Evolutionary conservation across 2,888 invertebrate genomes (phyloP).

Genomic region (Hoplodrina blanda): DNA sequence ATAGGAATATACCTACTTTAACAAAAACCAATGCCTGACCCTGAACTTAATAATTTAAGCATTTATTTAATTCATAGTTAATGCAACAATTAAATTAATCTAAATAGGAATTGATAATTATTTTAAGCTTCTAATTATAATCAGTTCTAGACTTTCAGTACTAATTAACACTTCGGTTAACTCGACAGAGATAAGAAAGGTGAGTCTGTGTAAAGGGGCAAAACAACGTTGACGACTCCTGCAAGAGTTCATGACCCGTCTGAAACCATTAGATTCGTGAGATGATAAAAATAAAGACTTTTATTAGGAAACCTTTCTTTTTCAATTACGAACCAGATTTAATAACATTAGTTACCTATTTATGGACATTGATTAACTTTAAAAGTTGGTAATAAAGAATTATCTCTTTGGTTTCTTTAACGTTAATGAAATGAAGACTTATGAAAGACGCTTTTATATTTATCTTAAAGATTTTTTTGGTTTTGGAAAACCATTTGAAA

Average conservation of each 20-base stretch:
- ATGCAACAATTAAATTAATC: no score
- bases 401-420: neutral
- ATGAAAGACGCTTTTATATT: neutral
- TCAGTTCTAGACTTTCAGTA: no score
- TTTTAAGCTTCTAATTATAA: no score
- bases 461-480: neutral
- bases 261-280: slow-evolving; percentile 5
- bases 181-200: slow-evolving; percentile 1
- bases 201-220: neutral
- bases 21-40: neutral
- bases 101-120: no score
- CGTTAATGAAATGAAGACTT: slow-evolving; percentile 22
- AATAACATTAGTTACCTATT: slow-evolving; percentile 9
- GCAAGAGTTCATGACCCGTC: slow-evolving; percentile 32
- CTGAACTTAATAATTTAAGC: neutral
- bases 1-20: neutral
- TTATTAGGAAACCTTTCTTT: neutral
- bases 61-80: no score
- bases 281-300: neutral
- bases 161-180: slow-evolving; percentile 8
- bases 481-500: no score
- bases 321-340: no score
- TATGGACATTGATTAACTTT: slow-evolving; percentile 5
- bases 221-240: slow-evolving; percentile 18
- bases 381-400: neutral